Evolutionary conservation across 1,140 invertebrate species (phyloP).

Genomic region (Saxidomus purpurata): DNA sequence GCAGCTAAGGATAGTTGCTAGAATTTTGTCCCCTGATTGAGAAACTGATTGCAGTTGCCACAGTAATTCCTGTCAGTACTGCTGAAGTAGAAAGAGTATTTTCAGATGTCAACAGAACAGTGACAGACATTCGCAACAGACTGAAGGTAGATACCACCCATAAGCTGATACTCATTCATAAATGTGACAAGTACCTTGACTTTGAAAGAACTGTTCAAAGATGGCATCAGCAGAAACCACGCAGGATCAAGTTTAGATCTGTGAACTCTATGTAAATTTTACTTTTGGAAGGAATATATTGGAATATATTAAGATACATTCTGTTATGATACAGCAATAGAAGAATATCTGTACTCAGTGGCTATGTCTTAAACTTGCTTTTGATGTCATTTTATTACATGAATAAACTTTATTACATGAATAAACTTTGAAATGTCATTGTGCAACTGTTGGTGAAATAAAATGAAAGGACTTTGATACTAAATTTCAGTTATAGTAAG

Average conservation of each 20-base stretch:
- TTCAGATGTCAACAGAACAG: constrained; percentile 11
- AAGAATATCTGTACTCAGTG: too few relatives aligned
- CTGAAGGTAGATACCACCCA: not conserved
- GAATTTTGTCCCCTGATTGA: not conserved
- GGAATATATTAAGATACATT: too few relatives aligned
- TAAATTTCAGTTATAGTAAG: too few relatives aligned
- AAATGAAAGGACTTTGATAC: too few relatives aligned
- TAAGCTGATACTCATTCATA: not conserved
- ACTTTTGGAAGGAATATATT: too few relatives aligned
- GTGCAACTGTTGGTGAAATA: too few relatives aligned
- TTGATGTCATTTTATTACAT: too few relatives aligned
- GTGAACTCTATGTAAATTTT: too few relatives aligned
- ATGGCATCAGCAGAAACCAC: not conserved
- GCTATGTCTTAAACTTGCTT: too few relatives aligned
- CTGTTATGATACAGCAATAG: too few relatives aligned
- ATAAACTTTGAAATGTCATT: too few relatives aligned
- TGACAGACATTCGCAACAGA: not conserved
- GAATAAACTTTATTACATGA: too few relatives aligned
- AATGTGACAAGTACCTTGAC: constrained; percentile 30
- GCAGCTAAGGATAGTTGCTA: constrained; percentile 18
- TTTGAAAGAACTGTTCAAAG: not conserved
- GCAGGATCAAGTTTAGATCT: not conserved
- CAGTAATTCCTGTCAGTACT: constrained; percentile 11
- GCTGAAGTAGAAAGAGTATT: constrained; percentile 35
- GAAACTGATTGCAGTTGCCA: not conserved